Percentiles rank a stretch among this genome's conserved stretches.
Evolutionary conservation across 2,113 vertebrate genomes (phyloP).

Genomic region (Mirounga angustirostris): DNA sequence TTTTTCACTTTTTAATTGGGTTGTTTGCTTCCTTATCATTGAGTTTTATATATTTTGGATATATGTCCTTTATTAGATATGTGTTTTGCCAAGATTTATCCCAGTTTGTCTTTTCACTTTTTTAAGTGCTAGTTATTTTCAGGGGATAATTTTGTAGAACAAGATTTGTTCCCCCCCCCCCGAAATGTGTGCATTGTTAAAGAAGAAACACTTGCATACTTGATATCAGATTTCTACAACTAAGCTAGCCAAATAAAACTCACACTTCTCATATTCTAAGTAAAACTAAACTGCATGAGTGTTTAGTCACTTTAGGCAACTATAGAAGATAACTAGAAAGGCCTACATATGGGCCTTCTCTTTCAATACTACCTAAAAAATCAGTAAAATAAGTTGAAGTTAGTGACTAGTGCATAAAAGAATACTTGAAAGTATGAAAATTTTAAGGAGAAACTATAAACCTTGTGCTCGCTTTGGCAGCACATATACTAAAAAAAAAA

Average conservation of each 20-base stretch:
- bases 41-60: constrained; percentile 1
- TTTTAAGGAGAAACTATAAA: background rate
- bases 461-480: too few relatives aligned
- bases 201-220: background rate
- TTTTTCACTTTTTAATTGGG: background rate
- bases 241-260: background rate
- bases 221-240: constrained; percentile 25
- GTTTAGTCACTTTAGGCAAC: background rate
- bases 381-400: background rate
- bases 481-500: too few relatives aligned
- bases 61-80: background rate
- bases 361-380: background rate
- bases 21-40: background rate
- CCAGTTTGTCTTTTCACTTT: background rate
- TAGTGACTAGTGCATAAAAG: constrained; percentile 7
- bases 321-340: background rate
- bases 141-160: constrained; percentile 8
- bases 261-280: background rate
- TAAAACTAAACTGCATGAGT: constrained; percentile 15
- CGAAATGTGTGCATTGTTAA: background rate
- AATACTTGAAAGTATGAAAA: constrained; percentile 2
- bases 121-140: background rate
- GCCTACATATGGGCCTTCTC: background rate
- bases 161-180: background rate
- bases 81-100: background rate